A percentile compares a stretch with the other conserved stretches of the same genome.
phyloP scores from a whole-genome alignment of 1,140 invertebrate species.

The Steinernema khuongi region DNA sequence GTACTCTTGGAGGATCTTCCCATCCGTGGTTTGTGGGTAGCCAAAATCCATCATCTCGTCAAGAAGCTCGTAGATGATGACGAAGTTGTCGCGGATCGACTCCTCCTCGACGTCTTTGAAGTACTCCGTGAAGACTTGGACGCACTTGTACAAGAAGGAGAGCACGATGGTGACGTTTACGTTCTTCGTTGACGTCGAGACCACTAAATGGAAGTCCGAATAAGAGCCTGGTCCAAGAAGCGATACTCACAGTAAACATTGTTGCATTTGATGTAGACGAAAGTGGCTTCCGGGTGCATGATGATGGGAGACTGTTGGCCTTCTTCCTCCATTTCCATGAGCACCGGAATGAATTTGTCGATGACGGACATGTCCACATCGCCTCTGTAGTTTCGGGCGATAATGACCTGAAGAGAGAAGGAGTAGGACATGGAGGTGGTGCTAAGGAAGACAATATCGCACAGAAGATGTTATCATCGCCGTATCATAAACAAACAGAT shows the following conservation, averaged over 20 bases:
- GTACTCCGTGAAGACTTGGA: constrained; percentile 91
- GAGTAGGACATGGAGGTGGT: too few relatives aligned
- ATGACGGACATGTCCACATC: constrained; percentile 93
- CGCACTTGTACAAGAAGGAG: constrained; percentile 93
- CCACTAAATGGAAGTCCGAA: constrained; percentile 65
- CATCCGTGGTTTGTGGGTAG: constrained; percentile 97
- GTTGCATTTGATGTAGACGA: constrained; percentile 96
- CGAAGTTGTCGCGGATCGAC: constrained; percentile 97
- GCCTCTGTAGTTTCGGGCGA: constrained; percentile 93
- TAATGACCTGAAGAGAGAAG: constrained; percentile 67
- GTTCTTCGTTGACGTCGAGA: constrained; percentile 93
- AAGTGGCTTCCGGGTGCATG: constrained; percentile 83
- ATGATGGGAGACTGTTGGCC: constrained; percentile 62
- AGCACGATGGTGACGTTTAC: constrained; percentile 94
- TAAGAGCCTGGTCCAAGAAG: neutral
- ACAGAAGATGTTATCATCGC: too few relatives aligned
- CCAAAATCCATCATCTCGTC: constrained; percentile 98
- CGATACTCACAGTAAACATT: constrained; percentile 74
- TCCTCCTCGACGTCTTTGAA: constrained; percentile 99
- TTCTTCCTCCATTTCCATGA: constrained; percentile 80
- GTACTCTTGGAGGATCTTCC: constrained; percentile 94
- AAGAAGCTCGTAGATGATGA: constrained; percentile 94
- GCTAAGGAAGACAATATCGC: too few relatives aligned
- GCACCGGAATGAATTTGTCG: constrained; percentile 95
- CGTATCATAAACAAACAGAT: too few relatives aligned